These are phyloP conservation scores for Neelides folsomi DNA, from an alignment of 2,888 invertebrate species.

Conservation along the genomic window DNA sequence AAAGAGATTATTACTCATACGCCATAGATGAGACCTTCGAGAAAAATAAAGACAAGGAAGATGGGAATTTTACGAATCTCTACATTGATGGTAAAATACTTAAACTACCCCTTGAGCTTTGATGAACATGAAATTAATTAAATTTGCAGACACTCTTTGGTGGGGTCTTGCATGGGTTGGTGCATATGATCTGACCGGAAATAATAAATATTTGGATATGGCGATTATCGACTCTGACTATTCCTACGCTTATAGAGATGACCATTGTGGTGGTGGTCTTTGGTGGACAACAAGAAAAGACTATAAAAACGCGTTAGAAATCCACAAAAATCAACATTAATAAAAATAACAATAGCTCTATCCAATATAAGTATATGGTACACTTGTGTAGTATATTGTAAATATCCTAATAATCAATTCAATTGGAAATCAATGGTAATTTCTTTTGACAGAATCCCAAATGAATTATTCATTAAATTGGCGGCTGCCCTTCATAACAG, in stretches of 20 bases:
- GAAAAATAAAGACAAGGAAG: slow-evolving; percentile 19
- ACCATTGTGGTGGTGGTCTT: slow-evolving; percentile 18
- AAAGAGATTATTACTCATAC: slow-evolving; percentile 11
- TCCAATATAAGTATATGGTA: too few relatives aligned
- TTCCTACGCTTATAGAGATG: slow-evolving; percentile 18
- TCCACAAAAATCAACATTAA: too few relatives aligned
- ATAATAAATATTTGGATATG: slow-evolving; percentile 26
- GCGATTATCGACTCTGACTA: slow-evolving; percentile 24
- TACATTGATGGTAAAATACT: slow-evolving; percentile 6
- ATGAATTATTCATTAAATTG: slow-evolving; percentile 26
- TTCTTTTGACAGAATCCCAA: slow-evolving; percentile 18
- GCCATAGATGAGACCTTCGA: slow-evolving; percentile 25
- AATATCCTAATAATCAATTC: too few relatives aligned
- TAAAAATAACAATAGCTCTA: too few relatives aligned
- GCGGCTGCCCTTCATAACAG: slow-evolving; percentile 23
- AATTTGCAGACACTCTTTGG: slow-evolving; percentile 19
- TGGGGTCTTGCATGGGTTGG: slow-evolving; percentile 25
- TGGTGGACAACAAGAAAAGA: slow-evolving; percentile 16
- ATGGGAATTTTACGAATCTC: slow-evolving; percentile 26
- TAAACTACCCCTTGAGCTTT: too few relatives aligned
- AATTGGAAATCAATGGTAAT: too few relatives aligned
- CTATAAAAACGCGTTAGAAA: slow-evolving; percentile 23
- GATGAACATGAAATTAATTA: neutral
- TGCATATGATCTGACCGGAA: slow-evolving; percentile 20
- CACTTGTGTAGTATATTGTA: too few relatives aligned